Evolutionary conservation across 2,888 invertebrate species (phyloP).

Genomic region (Drosophila neotestacea): DNA sequence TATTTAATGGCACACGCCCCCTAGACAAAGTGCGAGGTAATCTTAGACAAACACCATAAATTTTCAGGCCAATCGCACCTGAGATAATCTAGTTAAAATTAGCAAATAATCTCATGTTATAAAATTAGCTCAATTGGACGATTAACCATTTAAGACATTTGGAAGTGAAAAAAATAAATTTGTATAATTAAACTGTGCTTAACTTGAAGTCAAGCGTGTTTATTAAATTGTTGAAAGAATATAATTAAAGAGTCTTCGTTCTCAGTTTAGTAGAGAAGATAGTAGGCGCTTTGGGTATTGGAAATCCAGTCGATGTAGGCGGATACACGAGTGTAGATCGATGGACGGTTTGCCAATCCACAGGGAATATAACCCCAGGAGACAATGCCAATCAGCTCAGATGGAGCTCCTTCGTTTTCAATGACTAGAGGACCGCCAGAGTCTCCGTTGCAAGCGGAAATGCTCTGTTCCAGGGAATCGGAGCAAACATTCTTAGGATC

Average conservation of each 20-base stretch:
- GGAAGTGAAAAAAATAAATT: background rate
- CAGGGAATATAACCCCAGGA: conserved; percentile 87
- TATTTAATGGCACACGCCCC: conserved; percentile 20
- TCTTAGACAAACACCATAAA: conserved; percentile 19
- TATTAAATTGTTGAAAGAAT: conserved; percentile 19
- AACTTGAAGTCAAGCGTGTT: conserved; percentile 21
- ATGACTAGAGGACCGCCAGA: conserved; percentile 83
- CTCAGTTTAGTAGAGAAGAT: conserved; percentile 60
- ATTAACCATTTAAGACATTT: too few species aligned
- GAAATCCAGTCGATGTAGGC: conserved; percentile 84
- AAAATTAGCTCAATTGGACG: background rate
- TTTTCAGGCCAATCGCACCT: conserved; percentile 6
- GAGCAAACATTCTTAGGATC: conserved; percentile 85
- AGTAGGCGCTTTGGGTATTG: conserved; percentile 70
- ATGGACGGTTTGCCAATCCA: conserved; percentile 83
- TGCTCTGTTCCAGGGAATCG: conserved; percentile 83
- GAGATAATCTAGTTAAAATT: conserved; percentile 20
- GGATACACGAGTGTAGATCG: conserved; percentile 85
- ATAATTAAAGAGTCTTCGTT: background rate
- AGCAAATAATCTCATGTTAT: conserved; percentile 12
- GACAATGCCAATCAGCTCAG: conserved; percentile 85
- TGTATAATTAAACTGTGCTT: conserved; percentile 12
- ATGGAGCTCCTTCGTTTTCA: conserved; percentile 46
- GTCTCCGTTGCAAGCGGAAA: conserved; percentile 85
- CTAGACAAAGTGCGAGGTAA: conserved; percentile 3